A percentile compares a stretch with the other conserved stretches of the same genome.
These are phyloP conservation scores for Euplagia quadripunctaria DNA, from an alignment of 2,888 invertebrate species.

Conservation along the genomic window DNA sequence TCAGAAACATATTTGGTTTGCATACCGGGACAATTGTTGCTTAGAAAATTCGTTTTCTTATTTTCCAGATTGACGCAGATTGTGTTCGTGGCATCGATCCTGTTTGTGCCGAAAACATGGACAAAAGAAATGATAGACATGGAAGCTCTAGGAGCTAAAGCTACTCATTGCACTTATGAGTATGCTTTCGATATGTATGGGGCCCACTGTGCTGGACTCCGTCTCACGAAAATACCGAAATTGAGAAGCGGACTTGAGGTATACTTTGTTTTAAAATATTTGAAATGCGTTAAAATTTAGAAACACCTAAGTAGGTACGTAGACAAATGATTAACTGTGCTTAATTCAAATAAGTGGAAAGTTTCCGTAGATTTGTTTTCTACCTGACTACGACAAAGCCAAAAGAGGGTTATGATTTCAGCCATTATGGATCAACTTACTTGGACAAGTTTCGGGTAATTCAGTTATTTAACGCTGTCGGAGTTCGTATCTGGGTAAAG, in stretches of 20 bases:
- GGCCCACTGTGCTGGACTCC: conserved; percentile 84
- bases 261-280: conserved; percentile 18
- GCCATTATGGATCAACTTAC: too few species aligned
- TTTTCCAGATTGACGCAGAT: conserved; percentile 63
- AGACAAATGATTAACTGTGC: not conserved
- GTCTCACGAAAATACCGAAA: conserved; percentile 81
- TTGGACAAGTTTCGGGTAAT: too few species aligned
- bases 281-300: not conserved
- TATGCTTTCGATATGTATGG: conserved; percentile 85
- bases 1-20: not conserved
- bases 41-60: conserved; percentile 5
- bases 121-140: conserved; percentile 74
- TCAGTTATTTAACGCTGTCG: too few species aligned
- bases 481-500: too few species aligned
- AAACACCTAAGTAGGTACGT: not conserved
- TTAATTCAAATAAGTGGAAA: not conserved
- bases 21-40: not conserved
- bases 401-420: too few species aligned
- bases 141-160: conserved; percentile 68
- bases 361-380: not conserved
- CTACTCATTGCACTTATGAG: conserved; percentile 83
- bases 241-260: conserved; percentile 87
- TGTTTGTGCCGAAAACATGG: conserved; percentile 49
- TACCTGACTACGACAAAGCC: too few species aligned
- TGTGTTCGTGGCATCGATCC: conserved; percentile 53